Evolutionary conservation across 2,113 vertebrate genomes (phyloP), one percentile per base, ranked within the genome.

Genomic region (Rhinoderma darwinii): DNA sequence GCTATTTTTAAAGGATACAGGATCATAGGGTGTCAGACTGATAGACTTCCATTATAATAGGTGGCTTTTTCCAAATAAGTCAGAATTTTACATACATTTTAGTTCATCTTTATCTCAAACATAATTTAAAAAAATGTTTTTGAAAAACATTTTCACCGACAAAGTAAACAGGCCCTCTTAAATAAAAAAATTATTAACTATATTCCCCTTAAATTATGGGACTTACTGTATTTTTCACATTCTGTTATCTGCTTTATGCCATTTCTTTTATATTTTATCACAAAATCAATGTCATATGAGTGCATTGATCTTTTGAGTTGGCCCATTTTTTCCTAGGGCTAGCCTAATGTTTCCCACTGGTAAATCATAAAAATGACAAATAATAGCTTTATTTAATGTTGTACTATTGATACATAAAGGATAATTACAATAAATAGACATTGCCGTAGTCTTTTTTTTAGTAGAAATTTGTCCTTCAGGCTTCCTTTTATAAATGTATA

Each of bases 301-400:
- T 54, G 27, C 47, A 78, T 78, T 47, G 44, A 50, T 30, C 44
- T 47, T 39, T 61, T 43, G 25, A 61, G 15, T 35, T 61, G 39
- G 37, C n/a, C 30, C 25, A 17, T 77, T 63, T 82, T 39, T 44
- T 66, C 59, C 56, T 25, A 20, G 56, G 27, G 32, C 14, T 27
- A 2, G 30, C 12, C 51, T 39, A 56, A 39, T 80, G 77, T n/a
- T 56, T 80, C 27, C 51, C 32, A 80, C 22, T 78, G 47, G 50
- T 41, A 35, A 78, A 80, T 80, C 32, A 56, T 80, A 56, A 80
- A 54, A 51, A 44, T 80, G 27, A 37, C 18, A 39, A 80, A 54
- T 56, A 75, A 51, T 50, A 25, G 37, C 56, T 82, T 82, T 30
- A 44, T 66, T 82, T 43, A 63, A 43, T 43, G 8, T 39, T 44